Evolutionary conservation across 1,140 invertebrate genomes (phyloP).

Genomic region (Aphidius ervi): DNA sequence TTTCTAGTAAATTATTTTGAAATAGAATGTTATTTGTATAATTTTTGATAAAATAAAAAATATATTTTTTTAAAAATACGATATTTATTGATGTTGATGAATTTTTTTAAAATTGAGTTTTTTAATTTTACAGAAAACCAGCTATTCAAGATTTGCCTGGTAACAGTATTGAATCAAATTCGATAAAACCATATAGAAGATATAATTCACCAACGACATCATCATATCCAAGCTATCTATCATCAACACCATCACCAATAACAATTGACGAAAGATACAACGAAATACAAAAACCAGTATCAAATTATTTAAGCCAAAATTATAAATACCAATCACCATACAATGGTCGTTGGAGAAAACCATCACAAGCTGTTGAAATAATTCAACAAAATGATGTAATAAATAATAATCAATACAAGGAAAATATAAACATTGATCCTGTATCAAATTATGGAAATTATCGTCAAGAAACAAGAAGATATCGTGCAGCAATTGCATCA

Average conservation of each 20-base stretch:
- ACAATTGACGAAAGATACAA: slow-evolving; percentile 18
- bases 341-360: slow-evolving; percentile 27
- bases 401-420: slow-evolving; percentile 23
- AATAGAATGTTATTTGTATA: neutral
- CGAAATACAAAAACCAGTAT: slow-evolving; percentile 24
- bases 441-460: slow-evolving; percentile 18
- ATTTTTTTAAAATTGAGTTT: no score
- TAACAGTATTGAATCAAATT: slow-evolving; percentile 42
- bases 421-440: slow-evolving; percentile 23
- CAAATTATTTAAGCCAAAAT: slow-evolving; percentile 17
- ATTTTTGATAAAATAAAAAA: neutral
- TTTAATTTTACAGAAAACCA: slow-evolving; percentile 34
- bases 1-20: no score
- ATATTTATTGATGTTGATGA: no score
- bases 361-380: slow-evolving; percentile 23
- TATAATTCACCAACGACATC: slow-evolving; percentile 27
- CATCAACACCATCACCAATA: slow-evolving; percentile 27
- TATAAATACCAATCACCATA: slow-evolving; percentile 30
- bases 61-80: neutral
- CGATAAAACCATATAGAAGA: slow-evolving; percentile 27
- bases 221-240: slow-evolving; percentile 20
- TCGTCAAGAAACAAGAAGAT: slow-evolving; percentile 7
- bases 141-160: slow-evolving; percentile 38
- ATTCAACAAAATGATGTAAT: slow-evolving; percentile 28
- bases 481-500: slow-evolving; percentile 11